Base-by-base conservation (phyloP, 2,797 vertebrate genomes). In the Hybognathus amarus region DNA sequence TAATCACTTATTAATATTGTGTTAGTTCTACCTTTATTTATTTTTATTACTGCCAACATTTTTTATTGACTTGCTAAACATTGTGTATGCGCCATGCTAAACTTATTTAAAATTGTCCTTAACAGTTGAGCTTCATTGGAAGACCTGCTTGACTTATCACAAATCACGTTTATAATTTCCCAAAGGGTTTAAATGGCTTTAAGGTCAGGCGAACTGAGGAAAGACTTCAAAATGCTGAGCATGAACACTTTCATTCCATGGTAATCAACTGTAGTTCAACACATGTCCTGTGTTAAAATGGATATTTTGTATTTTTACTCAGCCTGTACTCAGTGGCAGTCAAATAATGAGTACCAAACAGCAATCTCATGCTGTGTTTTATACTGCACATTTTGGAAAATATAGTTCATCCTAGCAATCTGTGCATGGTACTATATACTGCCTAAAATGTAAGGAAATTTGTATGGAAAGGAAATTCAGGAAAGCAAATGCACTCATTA, bases 281-380 rank as follows among this genome's bases (percentile, higher is more conserved):
- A 61, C 12, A 52, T 33, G 27, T 52, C n/a, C 27, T 33, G 45
- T 73, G 54, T 56, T 56, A 56, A 38, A 38, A 38, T 56, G 2
- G 7, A 75, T 38, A 38, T 52, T 47, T 47, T 70, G 68, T 27
- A 52, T 73, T 74, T 54, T n/a, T 22, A 52, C 30, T 52, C 1
- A 6, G 8, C 20, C 30, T 22, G 20, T 75, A 9, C 12, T 38
- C 50, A 4, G 11, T n/a, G 20, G 11, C 20, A 54, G 10, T 73
- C 50, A 56, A 56, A 56, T 75, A 45, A 77, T 63, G 9, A 76
- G 22, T 61, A n/a, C n/a, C n/a, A n/a, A n/a, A n/a, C n/a, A n/a
- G n/a, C n/a, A 27, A 47, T 77, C 38, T 63, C 56, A 59, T 61
- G 13, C 74, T 59, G 20, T 18, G 13, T 77, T 61, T 56, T 27